A percentile compares a stretch with the other conserved stretches of the same genome.
Evolutionary conservation across 2,113 vertebrate genomes (phyloP).

Genomic region (Prinia subflava): DNA sequence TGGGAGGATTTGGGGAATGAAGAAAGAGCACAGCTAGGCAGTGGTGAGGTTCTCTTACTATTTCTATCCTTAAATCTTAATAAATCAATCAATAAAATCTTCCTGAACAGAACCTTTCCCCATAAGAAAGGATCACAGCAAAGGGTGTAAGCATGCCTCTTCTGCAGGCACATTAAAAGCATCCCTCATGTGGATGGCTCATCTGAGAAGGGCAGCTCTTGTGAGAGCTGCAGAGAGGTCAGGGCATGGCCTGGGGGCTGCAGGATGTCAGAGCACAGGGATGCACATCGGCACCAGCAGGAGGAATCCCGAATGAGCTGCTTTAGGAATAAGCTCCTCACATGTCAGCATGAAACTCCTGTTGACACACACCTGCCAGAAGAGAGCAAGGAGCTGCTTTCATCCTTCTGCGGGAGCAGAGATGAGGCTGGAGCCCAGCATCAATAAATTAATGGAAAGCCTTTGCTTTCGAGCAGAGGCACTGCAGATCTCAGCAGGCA

Average conservation of each 20-base stretch:
- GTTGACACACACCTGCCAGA: background rate
- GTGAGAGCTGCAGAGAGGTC: background rate
- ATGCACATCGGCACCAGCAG: background rate
- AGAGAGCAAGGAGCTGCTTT: background rate
- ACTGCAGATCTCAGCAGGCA: background rate
- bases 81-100: background rate
- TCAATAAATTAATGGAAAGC: background rate
- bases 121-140: background rate
- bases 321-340: background rate
- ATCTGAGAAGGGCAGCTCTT: background rate
- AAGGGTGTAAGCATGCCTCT: background rate
- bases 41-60: background rate
- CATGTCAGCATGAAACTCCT: background rate
- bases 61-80: background rate
- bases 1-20: background rate
- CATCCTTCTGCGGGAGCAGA: background rate
- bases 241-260: accelerated
- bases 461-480: background rate
- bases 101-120: background rate
- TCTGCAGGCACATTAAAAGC: background rate
- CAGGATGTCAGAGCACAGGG: accelerated
- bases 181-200: background rate
- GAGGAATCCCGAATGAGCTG: background rate
- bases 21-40: background rate
- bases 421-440: slow-evolving; percentile 3